Percentiles rank a stretch among this genome's conserved stretches.
phyloP scores from a whole-genome alignment of 2,797 vertebrate genomes.

The Streptopelia turtur region DNA sequence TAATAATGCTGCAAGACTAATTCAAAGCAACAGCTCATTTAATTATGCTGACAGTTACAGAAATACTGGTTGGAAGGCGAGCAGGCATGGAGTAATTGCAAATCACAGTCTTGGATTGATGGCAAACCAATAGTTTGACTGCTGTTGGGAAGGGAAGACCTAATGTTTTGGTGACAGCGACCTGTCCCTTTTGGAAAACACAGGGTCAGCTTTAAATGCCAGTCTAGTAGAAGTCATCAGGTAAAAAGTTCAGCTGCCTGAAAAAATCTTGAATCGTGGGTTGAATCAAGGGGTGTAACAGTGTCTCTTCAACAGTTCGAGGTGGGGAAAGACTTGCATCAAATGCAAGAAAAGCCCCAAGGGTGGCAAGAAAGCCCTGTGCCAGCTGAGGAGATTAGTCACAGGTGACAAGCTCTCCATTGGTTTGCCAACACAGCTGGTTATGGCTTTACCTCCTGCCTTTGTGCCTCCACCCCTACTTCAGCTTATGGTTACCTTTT shows the following conservation, averaged over 20 bases:
- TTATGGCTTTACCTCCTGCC: background rate
- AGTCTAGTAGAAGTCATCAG: background rate
- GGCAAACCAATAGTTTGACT: background rate
- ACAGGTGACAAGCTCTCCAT: background rate
- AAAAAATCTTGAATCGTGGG: background rate
- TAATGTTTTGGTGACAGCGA: background rate
- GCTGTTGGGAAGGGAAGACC: background rate
- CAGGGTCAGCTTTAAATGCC: slow-evolving; percentile 10
- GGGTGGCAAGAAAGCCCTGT: background rate
- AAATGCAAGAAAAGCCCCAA: background rate
- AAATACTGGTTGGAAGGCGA: background rate
- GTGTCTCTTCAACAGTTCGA: background rate
- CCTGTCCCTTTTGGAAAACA: background rate
- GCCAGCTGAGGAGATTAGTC: background rate
- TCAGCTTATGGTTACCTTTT: background rate
- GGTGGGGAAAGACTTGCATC: background rate
- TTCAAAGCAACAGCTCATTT: slow-evolving; percentile 7
- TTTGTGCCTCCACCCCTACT: background rate
- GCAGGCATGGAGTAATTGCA: background rate
- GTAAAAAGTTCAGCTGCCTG: slow-evolving; percentile 22
- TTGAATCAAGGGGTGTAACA: background rate
- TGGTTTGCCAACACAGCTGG: background rate
- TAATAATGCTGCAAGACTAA: background rate
- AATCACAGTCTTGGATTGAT: background rate
- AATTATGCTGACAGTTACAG: background rate